Percentiles rank a stretch among this genome's conserved stretches.
Conservation (phyloP, 2,797 vertebrate genomes). For the Periparus ater region DNA sequence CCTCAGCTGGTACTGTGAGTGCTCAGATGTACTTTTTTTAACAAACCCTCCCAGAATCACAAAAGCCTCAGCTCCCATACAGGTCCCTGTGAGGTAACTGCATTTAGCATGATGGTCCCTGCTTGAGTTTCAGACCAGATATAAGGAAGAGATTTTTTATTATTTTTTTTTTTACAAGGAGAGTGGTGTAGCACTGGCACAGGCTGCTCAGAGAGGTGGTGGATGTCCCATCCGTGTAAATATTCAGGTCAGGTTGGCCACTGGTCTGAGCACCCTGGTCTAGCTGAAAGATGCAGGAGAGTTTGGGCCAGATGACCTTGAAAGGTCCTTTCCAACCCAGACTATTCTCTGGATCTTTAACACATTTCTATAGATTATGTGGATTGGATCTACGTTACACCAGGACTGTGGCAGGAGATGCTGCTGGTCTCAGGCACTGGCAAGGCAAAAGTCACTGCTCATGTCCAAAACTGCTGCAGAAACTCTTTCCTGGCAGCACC, state of each 20-base stretch:
- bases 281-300: not conserved
- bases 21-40: not conserved
- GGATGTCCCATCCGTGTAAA: accelerated
- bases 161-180: not conserved
- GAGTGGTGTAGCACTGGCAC: not conserved
- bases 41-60: not conserved
- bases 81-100: not conserved
- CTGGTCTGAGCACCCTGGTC: not conserved
- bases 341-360: not conserved
- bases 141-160: not conserved
- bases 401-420: not conserved
- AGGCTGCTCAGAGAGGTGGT: not conserved
- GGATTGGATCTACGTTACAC: no score
- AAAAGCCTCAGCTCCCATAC: not conserved
- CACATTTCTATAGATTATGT: accelerated
- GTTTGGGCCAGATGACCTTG: not conserved
- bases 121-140: not conserved
- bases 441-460: not conserved
- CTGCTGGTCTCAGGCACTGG: accelerated
- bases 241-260: accelerated
- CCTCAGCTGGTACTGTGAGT: not conserved
- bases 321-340: not conserved
- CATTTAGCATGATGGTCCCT: not conserved
- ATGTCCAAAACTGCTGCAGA: not conserved
- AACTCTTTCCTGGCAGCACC: not conserved